Conservation (phyloP, 2,113 vertebrate genomes). For the Menura novaehollandiae region DNA sequence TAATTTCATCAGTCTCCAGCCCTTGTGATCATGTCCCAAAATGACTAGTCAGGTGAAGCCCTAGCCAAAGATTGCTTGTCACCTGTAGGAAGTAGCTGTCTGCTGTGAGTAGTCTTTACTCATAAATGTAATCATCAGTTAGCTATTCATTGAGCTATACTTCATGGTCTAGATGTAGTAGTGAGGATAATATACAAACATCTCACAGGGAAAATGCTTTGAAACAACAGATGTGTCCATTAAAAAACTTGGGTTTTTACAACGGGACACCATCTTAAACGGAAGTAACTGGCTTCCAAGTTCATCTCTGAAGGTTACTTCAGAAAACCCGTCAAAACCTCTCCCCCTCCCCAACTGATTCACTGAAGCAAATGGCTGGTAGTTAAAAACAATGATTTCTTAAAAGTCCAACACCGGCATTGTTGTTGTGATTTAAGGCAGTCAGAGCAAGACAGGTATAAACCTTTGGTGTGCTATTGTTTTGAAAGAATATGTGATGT, state of each 20-base stretch:
- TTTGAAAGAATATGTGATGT: background rate
- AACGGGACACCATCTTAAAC: background rate
- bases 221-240: conserved; percentile 23
- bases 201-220: conserved; percentile 46
- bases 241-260: background rate
- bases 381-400: conserved; percentile 14
- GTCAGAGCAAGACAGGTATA: background rate
- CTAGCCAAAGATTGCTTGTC: conserved; percentile 81
- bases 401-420: background rate
- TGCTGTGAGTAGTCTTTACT: conserved; percentile 75
- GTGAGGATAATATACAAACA: conserved; percentile 61
- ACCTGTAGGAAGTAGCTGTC: conserved; percentile 90
- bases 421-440: background rate
- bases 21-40: conserved; percentile 91
- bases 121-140: conserved; percentile 82
- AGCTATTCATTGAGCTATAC: conserved; percentile 79
- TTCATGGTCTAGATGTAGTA: conserved; percentile 62
- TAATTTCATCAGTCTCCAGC: conserved; percentile 88
- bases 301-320: conserved; percentile 33
- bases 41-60: conserved; percentile 92
- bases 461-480: background rate
- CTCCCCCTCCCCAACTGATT: background rate
- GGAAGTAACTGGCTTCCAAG: background rate
- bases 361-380: background rate
- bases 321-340: conserved; percentile 2